phyloP scores from a whole-genome alignment of 2,113 vertebrate genomes.

The Plectropomus leopardus region DNA sequence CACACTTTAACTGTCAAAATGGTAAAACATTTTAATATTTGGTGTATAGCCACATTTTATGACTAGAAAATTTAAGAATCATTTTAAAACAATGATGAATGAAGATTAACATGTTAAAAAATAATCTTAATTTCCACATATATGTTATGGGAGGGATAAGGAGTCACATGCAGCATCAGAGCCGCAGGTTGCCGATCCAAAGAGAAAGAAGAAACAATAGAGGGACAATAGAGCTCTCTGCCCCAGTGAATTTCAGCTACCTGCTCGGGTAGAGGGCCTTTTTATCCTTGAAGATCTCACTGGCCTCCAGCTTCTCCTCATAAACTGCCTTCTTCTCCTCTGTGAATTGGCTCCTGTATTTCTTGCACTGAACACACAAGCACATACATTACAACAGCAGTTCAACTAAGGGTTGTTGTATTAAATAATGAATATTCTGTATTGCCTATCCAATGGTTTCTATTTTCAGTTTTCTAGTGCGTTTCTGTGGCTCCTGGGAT shows the following conservation, averaged over 20 bases:
- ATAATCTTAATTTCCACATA: too few relatives aligned
- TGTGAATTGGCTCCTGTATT: slow-evolving; percentile 95
- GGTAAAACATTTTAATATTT: too few relatives aligned
- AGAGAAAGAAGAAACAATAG: too few relatives aligned
- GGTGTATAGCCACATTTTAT: too few relatives aligned
- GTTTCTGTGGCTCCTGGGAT: neutral
- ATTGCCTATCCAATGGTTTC: neutral
- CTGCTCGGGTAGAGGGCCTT: slow-evolving; percentile 97
- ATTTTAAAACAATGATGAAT: too few relatives aligned
- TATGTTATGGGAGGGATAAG: too few relatives aligned
- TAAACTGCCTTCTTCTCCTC: slow-evolving; percentile 94
- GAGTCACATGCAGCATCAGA: too few relatives aligned
- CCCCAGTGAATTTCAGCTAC: slow-evolving; percentile 52
- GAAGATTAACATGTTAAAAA: too few relatives aligned
- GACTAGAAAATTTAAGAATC: too few relatives aligned
- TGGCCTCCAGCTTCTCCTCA: slow-evolving; percentile 97
- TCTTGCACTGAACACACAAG: slow-evolving; percentile 90
- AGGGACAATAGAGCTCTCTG: neutral
- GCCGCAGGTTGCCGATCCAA: too few relatives aligned
- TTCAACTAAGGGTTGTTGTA: neutral
- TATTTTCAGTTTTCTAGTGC: neutral
- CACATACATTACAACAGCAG: neutral
- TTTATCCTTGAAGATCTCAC: slow-evolving; percentile 97
- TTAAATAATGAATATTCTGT: neutral
- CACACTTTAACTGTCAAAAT: too few relatives aligned